phyloP scores from a whole-genome alignment of 1,140 invertebrate species.

The Drosophila pachea region DNA sequence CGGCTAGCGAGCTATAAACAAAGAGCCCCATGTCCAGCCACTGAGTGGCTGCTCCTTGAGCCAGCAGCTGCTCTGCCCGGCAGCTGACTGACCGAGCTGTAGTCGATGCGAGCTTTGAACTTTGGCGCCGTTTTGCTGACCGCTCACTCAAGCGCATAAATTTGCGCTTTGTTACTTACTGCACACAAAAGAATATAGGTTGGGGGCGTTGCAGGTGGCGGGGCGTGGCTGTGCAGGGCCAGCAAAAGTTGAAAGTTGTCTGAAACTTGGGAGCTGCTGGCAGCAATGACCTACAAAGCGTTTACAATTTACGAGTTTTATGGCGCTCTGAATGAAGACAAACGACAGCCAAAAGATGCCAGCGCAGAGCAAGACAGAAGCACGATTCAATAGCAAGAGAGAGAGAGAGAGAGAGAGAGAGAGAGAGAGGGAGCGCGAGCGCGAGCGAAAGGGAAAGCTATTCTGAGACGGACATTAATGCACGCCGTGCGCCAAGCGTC shows the following conservation, averaged over 20 bases:
- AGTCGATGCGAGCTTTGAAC: conserved; percentile 59
- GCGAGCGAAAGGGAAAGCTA: conserved; percentile 10
- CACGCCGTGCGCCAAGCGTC: conserved; percentile 55
- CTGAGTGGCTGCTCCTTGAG: conserved; percentile 42
- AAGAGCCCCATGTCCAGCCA: conserved; percentile 40
- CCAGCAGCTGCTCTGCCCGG: not conserved
- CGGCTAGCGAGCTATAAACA: conserved; percentile 1
- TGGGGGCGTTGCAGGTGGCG: not conserved
- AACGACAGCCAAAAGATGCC: conserved; percentile 50
- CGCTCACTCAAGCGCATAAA: conserved; percentile 62
- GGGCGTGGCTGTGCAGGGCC: not conserved
- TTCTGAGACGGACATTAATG: conserved; percentile 17
- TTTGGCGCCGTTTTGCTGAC: conserved; percentile 73
- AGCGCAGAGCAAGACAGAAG: not conserved
- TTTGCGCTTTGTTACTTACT: conserved; percentile 46
- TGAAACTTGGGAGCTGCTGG: conserved; percentile 39
- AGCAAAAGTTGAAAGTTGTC: conserved; percentile 37
- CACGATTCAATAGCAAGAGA: not conserved
- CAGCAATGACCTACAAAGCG: conserved; percentile 72
- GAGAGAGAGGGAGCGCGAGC: too few species aligned
- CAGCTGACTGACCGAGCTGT: conserved; percentile 20
- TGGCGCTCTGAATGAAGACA: conserved; percentile 66
- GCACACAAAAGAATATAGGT: not conserved
- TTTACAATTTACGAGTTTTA: conserved; percentile 71
- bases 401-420: not conserved